A percentile compares a stretch with the other conserved stretches of the same genome.
phyloP scores from a whole-genome alignment of 2,797 vertebrate genomes.

The Trachops cirrhosus region DNA sequence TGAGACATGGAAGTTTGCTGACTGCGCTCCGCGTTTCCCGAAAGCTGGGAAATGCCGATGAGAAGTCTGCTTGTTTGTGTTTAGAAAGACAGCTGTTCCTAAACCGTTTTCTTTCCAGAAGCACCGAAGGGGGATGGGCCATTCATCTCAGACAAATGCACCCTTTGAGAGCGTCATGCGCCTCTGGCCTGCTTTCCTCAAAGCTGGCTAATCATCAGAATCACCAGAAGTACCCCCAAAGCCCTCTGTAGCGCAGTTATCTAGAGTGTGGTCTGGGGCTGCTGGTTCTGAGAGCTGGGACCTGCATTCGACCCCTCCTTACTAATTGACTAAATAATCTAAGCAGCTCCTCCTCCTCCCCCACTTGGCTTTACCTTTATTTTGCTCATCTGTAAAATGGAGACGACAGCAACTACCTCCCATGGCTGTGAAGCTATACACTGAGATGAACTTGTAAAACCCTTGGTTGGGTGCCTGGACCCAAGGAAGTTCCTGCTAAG shows the following conservation, averaged over 20 bases:
- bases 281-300: not conserved
- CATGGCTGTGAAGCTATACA: not conserved
- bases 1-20: rapidly evolving
- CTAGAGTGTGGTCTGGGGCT: no score
- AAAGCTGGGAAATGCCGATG: not conserved
- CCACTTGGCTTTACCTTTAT: not conserved
- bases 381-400: not conserved
- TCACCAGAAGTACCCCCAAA: not conserved
- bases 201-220: not conserved
- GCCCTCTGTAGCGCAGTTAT: not conserved
- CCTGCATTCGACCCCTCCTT: not conserved
- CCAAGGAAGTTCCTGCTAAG: not conserved
- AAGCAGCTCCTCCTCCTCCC: no score
- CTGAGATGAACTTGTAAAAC: not conserved
- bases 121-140: not conserved
- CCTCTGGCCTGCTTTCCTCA: not conserved
- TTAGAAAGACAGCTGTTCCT: not conserved
- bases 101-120: not conserved
- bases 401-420: not conserved
- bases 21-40: not conserved
- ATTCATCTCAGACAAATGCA: not conserved
- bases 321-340: not conserved
- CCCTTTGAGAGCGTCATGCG: not conserved
- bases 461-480: not conserved
- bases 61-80: not conserved